Base-by-base conservation (phyloP, 2,888 invertebrate genomes). In the Scotopteryx bipunctaria region DNA sequence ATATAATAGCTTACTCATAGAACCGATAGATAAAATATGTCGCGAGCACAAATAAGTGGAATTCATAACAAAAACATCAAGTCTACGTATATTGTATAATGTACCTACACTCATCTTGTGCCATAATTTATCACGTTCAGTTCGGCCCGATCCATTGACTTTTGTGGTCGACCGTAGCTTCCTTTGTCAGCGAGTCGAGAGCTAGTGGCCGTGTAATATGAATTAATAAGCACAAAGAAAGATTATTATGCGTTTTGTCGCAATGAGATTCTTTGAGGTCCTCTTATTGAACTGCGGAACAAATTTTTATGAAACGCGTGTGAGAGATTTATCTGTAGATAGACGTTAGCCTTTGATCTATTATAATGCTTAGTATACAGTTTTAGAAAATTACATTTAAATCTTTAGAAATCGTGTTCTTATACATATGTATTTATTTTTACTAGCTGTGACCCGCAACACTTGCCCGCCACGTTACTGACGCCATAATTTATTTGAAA, bases 121-220 rank as follows among this genome's bases (percentile, higher is more conserved):
- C 73, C 70, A 83, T 86, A 82, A 89, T 89, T 89, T 90, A 88
- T 89, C 88, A 86, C 85, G 83, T 85, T 81, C 83, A 76, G 79
- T 76, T 77, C 75, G 79, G 77, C 80, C 71, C 83, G 78, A 85
- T 79, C 83, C 86, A 86, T 87, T 86, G 86, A 85, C 78, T 86
- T 80, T 84, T 78, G 87, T 81, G 83, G 83, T 78, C 80, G 80
- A 76, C 73, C 76, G 69, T 76, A 70, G 76, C 69, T 76, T 78
- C 84, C 77, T 83, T 90, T 88, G 87, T 89, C 85, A 77, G 76
- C 76, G 70, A 77, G 79, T 83, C 78, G 76, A 82, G 83, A 79
- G 76, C 86, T 87, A 89, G 81, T 85, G 85, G 77, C 87, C 88
- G 85, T 89, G 82, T 90, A 90, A 90, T 89, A 89, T 88, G 90